These are phyloP conservation scores for Cerastis rubricosa DNA, from an alignment of 2,888 invertebrate genomes.

Conservation along the genomic window DNA sequence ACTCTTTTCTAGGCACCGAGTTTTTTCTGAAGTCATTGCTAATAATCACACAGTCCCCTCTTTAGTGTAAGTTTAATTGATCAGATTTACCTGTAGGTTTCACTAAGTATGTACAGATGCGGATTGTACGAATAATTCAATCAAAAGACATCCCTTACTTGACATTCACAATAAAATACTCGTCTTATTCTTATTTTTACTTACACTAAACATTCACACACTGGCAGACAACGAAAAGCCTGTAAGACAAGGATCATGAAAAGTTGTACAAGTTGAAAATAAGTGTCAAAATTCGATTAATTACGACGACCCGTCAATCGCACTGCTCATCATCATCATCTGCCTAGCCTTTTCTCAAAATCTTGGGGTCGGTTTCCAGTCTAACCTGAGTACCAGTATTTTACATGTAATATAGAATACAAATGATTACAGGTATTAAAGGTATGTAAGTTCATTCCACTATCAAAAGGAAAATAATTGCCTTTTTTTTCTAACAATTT, in stretches of 20 bases:
- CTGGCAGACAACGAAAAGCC: not conserved
- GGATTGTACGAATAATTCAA: not conserved
- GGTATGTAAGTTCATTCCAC: not conserved
- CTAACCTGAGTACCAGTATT: too few relatives aligned
- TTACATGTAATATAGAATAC: not conserved
- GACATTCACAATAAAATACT: not conserved
- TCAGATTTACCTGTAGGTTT: not conserved
- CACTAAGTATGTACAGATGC: not conserved
- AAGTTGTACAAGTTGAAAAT: not conserved
- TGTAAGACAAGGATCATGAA: not conserved
- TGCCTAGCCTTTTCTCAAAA: too few relatives aligned
- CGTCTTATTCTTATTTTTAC: not conserved
- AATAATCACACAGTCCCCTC: not conserved
- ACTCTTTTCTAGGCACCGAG: not conserved
- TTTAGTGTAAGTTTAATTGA: not conserved
- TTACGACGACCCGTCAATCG: not conserved
- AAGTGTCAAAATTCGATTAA: not conserved
- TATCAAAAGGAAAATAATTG: not conserved
- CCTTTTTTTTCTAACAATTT: conserved; percentile 10
- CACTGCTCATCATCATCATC: too few relatives aligned
- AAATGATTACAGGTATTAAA: not conserved
- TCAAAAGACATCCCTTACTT: not conserved
- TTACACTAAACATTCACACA: not conserved
- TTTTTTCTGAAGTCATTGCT: not conserved
- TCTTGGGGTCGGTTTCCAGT: too few relatives aligned